Evolutionary conservation across 2,888 invertebrate species (phyloP).

Genomic region (Julus scandinavius): DNA sequence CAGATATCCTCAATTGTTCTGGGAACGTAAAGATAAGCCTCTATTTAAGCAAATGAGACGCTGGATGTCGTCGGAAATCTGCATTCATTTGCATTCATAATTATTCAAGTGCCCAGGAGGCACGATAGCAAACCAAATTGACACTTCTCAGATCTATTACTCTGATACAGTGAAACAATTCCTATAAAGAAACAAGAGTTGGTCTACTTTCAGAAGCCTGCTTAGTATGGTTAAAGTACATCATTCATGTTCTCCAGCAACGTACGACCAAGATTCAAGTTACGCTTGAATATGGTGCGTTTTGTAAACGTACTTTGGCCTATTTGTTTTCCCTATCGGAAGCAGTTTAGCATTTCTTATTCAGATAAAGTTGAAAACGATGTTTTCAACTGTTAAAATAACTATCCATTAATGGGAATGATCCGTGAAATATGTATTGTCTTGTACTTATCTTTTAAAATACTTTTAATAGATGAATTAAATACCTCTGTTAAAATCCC

Average conservation of each 20-base stretch:
- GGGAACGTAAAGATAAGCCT: constrained; percentile 21
- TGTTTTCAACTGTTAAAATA: too few species aligned
- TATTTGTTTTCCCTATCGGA: too few species aligned
- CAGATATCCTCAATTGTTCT: constrained; percentile 35
- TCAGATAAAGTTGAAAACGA: too few species aligned
- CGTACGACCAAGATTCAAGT: background rate
- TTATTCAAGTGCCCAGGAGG: constrained; percentile 34
- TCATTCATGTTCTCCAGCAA: background rate
- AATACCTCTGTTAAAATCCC: too few species aligned
- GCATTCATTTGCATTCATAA: constrained; percentile 34
- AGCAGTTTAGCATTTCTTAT: too few species aligned
- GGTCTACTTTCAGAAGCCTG: background rate
- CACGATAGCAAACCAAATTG: constrained; percentile 20
- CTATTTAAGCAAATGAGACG: constrained; percentile 29
- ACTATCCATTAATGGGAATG: too few species aligned
- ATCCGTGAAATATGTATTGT: too few species aligned
- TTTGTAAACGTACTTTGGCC: too few species aligned
- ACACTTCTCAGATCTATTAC: constrained; percentile 23
- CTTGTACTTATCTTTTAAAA: too few species aligned
- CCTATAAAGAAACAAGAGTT: background rate
- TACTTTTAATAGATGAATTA: too few species aligned
- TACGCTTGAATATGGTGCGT: too few species aligned
- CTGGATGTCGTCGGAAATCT: constrained; percentile 8
- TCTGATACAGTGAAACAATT: background rate
- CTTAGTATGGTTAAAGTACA: background rate